phyloP scores from a whole-genome alignment of 2,888 invertebrate species.

The Folsomia manolachei region DNA sequence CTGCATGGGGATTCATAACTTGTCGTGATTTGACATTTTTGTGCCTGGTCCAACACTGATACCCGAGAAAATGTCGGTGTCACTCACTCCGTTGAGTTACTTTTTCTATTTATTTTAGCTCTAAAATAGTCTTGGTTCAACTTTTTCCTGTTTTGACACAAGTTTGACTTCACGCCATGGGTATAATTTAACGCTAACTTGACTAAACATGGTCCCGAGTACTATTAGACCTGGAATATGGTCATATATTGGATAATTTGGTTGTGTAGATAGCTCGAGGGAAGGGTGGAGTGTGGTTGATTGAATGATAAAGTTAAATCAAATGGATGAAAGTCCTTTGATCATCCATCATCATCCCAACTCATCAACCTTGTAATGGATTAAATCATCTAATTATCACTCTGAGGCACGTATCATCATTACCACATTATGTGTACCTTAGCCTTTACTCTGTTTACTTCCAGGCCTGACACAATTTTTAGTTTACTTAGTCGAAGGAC shows the following conservation, averaged over 20 bases:
- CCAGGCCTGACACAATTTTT: not conserved
- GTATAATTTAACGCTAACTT: no score
- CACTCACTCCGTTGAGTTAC: not conserved
- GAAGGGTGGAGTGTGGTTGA: not conserved
- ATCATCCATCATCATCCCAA: slow-evolving; percentile 13
- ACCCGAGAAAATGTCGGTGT: not conserved
- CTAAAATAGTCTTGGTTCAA: not conserved
- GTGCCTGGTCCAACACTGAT: not conserved
- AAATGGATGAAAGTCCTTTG: not conserved
- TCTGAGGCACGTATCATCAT: slow-evolving; percentile 3
- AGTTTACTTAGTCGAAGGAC: not conserved
- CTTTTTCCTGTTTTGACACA: not conserved
- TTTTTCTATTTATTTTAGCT: no score
- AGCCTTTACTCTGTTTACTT: no score
- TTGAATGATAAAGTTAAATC: not conserved
- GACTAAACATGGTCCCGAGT: no score
- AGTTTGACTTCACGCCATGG: no score
- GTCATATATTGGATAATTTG: no score
- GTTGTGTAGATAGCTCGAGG: no score
- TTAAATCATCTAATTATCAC: slow-evolving; percentile 11
- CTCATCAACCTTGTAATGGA: slow-evolving; percentile 10
- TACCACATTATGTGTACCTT: no score
- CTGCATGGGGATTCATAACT: not conserved
- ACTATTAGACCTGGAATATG: no score
- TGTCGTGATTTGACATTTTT: not conserved